A percentile compares a stretch with the other conserved stretches of the same genome.
phyloP scores from a whole-genome alignment of 2,797 vertebrate genomes.

The Oophaga sylvatica region DNA sequence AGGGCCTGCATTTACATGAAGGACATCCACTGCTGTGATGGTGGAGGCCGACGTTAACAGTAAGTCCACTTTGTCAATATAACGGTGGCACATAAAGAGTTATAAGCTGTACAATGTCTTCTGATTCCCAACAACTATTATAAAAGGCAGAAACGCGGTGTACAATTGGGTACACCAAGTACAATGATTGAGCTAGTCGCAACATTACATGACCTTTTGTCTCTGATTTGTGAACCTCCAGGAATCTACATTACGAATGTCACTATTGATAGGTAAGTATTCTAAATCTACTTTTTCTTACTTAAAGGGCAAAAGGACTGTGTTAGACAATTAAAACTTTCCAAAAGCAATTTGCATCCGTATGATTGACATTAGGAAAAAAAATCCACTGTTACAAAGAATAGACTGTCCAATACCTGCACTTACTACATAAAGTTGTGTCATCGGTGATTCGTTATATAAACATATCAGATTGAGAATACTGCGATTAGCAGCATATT shows the following conservation, averaged over 20 bases:
- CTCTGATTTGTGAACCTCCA: constrained; percentile 2
- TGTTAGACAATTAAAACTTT: neutral
- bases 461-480: neutral
- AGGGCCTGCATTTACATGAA: neutral
- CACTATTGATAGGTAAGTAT: neutral
- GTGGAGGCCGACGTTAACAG: neutral
- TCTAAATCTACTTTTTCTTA: neutral
- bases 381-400: neutral
- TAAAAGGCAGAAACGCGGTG: neutral
- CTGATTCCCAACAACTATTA: neutral
- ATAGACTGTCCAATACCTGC: neutral
- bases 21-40: neutral
- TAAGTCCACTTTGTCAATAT: constrained; percentile 21
- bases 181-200: neutral
- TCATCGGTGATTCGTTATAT: neutral
- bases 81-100: neutral
- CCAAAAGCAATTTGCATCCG: neutral
- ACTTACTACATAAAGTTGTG: neutral
- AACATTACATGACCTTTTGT: neutral
- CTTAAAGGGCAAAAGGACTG: neutral
- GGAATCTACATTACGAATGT: neutral
- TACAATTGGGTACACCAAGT: neutral
- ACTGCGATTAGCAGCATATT: neutral
- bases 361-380: neutral
- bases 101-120: constrained; percentile 5